Evolutionary conservation across 2,888 invertebrate species (phyloP).

Genomic region (Empis stercorea): DNA sequence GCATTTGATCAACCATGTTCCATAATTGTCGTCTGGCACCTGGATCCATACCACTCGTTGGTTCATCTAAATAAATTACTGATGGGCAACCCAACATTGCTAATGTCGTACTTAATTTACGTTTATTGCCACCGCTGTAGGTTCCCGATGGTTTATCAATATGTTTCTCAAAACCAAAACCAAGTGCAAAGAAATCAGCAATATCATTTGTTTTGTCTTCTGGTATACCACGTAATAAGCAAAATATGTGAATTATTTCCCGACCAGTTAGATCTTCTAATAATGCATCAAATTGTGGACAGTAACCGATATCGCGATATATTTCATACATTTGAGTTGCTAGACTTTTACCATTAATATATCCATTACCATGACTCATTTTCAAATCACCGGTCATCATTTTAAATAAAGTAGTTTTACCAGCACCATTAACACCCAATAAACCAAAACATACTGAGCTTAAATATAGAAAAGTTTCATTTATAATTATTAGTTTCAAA

Average conservation of each 20-base stretch:
- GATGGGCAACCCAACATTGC: slow-evolving; percentile 56
- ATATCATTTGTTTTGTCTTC: slow-evolving; percentile 26
- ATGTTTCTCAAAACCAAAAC: slow-evolving; percentile 47
- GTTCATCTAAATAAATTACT: slow-evolving; percentile 56
- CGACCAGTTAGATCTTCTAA: slow-evolving; percentile 58
- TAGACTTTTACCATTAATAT: slow-evolving; percentile 45
- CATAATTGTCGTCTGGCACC: slow-evolving; percentile 57
- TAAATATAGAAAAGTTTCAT: background rate
- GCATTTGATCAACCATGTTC: slow-evolving; percentile 55
- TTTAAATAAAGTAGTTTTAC: slow-evolving; percentile 80
- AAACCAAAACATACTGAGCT: slow-evolving; percentile 69
- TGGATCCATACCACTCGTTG: slow-evolving; percentile 44
- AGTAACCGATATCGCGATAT: slow-evolving; percentile 53
- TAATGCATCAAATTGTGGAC: slow-evolving; percentile 64
- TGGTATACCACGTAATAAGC: slow-evolving; percentile 48
- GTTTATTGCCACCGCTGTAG: slow-evolving; percentile 63
- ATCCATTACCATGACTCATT: slow-evolving; percentile 57
- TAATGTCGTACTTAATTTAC: slow-evolving; percentile 59
- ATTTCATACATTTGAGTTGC: slow-evolving; percentile 43
- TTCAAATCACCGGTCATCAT: slow-evolving; percentile 76
- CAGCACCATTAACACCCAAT: slow-evolving; percentile 75
- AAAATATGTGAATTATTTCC: slow-evolving; percentile 53
- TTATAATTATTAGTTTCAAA: background rate
- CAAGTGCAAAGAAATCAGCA: slow-evolving; percentile 34
- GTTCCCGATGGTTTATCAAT: slow-evolving; percentile 45